Evolutionary conservation across 2,888 invertebrate genomes (phyloP).

Genomic region (Hirtodrosophila alboralis): DNA sequence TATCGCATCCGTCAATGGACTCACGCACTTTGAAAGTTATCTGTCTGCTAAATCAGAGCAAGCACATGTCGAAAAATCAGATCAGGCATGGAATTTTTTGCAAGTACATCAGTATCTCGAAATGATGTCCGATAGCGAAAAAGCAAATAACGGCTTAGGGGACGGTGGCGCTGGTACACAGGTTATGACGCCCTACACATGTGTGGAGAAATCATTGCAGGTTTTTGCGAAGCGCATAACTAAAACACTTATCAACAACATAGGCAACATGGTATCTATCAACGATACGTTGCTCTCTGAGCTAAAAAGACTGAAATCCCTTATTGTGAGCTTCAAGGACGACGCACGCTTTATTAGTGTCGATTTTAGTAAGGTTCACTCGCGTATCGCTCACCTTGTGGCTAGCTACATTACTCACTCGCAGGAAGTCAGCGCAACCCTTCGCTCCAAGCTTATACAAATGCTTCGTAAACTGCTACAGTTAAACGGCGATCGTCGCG

Average conservation of each 20-base stretch:
- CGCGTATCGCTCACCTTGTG: constrained; percentile 87
- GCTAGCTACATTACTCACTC: constrained; percentile 86
- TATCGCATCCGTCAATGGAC: constrained; percentile 89
- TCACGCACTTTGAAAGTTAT: constrained; percentile 90
- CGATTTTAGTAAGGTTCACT: constrained; percentile 88
- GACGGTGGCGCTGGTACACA: constrained; percentile 54
- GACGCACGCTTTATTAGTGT: constrained; percentile 87
- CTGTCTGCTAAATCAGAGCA: constrained; percentile 82
- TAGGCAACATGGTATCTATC: constrained; percentile 86
- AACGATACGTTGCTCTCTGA: constrained; percentile 87
- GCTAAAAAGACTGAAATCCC: constrained; percentile 88
- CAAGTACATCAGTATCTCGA: constrained; percentile 56
- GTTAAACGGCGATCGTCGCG: constrained; percentile 81
- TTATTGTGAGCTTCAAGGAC: constrained; percentile 88
- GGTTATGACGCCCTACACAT: constrained; percentile 84
- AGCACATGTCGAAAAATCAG: constrained; percentile 31
- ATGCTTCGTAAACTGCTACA: constrained; percentile 69
- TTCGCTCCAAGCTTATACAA: constrained; percentile 61
- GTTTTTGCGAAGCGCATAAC: constrained; percentile 90
- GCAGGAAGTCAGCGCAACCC: constrained; percentile 62
- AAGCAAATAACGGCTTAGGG: not conserved
- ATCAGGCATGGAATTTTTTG: constrained; percentile 32
- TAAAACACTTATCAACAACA: constrained; percentile 86
- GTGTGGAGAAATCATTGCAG: constrained; percentile 87
- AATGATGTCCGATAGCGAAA: constrained; percentile 29